phyloP scores from a whole-genome alignment of 2,113 vertebrate species.

The Lepisosteus osseus region DNA sequence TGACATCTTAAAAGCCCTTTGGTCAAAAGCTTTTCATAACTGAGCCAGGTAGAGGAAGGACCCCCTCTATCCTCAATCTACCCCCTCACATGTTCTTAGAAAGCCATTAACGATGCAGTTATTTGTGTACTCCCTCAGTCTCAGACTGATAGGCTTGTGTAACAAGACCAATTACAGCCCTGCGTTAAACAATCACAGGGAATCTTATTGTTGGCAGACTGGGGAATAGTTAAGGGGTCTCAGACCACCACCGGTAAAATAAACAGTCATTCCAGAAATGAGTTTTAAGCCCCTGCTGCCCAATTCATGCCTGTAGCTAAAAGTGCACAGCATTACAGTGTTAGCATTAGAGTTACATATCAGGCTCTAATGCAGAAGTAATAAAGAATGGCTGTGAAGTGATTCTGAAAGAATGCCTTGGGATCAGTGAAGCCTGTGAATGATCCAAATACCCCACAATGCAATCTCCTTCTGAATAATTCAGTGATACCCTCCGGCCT shows the following conservation, averaged over 20 bases:
- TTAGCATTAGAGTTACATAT: slow-evolving; percentile 39
- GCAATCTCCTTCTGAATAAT: slow-evolving; percentile 68
- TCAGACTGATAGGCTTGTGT: too few relatives aligned
- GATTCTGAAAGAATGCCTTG: slow-evolving; percentile 54
- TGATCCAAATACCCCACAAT: slow-evolving; percentile 62
- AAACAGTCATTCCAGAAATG: slow-evolving; percentile 37
- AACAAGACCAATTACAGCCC: too few relatives aligned
- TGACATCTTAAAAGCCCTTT: too few relatives aligned
- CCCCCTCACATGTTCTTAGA: too few relatives aligned
- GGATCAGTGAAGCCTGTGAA: slow-evolving; percentile 43
- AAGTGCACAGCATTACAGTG: slow-evolving; percentile 45
- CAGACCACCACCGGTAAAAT: slow-evolving; percentile 47
- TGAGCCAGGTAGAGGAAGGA: too few relatives aligned
- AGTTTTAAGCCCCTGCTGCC: slow-evolving; percentile 7
- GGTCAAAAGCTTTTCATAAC: too few relatives aligned
- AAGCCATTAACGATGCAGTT: too few relatives aligned
- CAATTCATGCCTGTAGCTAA: slow-evolving; percentile 51
- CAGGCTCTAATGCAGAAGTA: slow-evolving; percentile 52
- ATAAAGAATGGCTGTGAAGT: slow-evolving; percentile 58
- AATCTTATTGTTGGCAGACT: too few relatives aligned
- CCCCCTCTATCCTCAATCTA: too few relatives aligned
- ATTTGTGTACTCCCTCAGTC: too few relatives aligned
- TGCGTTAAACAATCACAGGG: too few relatives aligned
- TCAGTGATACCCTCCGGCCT: slow-evolving; percentile 52
- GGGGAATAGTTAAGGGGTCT: neutral